Evolutionary conservation across 2,797 vertebrate species (phyloP).

Genomic region (Mareca strepera): DNA sequence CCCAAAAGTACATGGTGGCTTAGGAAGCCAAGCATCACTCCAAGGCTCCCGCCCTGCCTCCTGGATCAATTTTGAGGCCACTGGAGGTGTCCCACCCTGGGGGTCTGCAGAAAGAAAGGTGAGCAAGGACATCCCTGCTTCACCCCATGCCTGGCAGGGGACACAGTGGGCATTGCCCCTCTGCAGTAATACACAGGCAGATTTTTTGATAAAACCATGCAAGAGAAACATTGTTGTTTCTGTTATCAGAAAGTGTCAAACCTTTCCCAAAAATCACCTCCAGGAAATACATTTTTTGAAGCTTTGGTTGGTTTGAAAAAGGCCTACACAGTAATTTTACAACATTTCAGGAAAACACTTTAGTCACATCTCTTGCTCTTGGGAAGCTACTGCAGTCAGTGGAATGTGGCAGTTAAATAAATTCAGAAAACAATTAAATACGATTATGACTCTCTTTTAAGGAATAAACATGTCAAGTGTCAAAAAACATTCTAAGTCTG

Average conservation of each 20-base stretch:
- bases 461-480: constrained; percentile 69
- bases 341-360: neutral
- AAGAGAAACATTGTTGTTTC: too few species aligned
- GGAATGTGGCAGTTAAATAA: constrained; percentile 45
- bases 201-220: fast-evolving
- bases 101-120: fast-evolving
- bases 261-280: neutral
- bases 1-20: neutral
- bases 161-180: fast-evolving
- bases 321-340: neutral
- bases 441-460: constrained; percentile 57
- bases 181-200: too few species aligned
- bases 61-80: neutral
- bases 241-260: neutral
- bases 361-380: neutral
- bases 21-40: neutral
- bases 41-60: neutral
- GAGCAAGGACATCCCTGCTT: neutral
- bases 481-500: constrained; percentile 62
- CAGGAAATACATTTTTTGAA: neutral
- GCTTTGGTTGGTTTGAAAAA: neutral
- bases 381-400: neutral
- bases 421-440: constrained; percentile 69
- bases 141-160: neutral
- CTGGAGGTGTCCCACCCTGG: neutral